Conservation (phyloP, 2,113 vertebrate genomes). For the Tupaia chinensis region DNA sequence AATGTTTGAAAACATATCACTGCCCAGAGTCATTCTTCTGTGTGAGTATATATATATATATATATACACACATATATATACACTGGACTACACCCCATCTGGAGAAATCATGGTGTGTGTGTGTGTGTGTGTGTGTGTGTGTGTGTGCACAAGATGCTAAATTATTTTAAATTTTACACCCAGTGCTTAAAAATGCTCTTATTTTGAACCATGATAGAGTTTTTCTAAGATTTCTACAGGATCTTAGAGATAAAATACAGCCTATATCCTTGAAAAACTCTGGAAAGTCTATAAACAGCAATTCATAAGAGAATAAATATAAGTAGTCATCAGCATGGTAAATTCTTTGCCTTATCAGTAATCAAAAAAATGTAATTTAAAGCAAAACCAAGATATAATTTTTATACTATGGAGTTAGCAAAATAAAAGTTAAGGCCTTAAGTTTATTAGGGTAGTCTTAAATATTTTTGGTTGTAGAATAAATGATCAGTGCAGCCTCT, state of each 20-base stretch:
- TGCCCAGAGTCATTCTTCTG: not conserved
- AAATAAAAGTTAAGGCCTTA: slow-evolving; percentile 15
- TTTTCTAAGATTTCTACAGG: not conserved
- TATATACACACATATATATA: too few relatives aligned
- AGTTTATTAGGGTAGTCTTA: not conserved
- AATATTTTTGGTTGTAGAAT: slow-evolving; percentile 11
- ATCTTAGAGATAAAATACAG: slow-evolving; percentile 30
- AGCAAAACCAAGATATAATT: not conserved
- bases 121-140: too few relatives aligned
- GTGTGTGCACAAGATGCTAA: not conserved
- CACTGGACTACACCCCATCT: not conserved
- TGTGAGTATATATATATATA: not conserved
- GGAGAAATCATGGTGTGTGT: not conserved
- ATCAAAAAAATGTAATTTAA: slow-evolving; percentile 28
- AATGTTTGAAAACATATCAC: slow-evolving; percentile 53
- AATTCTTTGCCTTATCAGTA: not conserved
- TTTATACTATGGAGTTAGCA: not conserved
- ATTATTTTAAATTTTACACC: slow-evolving; percentile 45
- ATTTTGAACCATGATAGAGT: not conserved
- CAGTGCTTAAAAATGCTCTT: slow-evolving; percentile 21
- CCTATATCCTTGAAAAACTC: not conserved
- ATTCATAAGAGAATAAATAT: not conserved
- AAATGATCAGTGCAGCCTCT: not conserved
- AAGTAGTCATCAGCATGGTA: not conserved
- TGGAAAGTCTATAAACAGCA: not conserved